These are phyloP conservation scores for Meda fulgida DNA, from an alignment of 2,797 vertebrate species.

Conservation along the genomic window DNA sequence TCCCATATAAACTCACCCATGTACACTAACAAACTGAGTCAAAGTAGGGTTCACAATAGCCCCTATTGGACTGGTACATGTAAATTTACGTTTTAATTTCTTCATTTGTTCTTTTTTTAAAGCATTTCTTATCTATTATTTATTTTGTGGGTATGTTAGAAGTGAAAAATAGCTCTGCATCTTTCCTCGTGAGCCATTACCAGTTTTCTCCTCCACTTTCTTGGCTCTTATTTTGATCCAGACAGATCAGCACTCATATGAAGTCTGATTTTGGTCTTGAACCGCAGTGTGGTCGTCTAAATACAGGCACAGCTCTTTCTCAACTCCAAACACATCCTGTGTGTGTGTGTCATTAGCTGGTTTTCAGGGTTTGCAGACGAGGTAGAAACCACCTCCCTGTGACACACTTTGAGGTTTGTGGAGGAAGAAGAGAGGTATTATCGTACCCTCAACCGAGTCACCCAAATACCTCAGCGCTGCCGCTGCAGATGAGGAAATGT, in stretches of 20 bases:
- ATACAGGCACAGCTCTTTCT: constrained; percentile 48
- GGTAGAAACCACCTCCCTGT: constrained; percentile 63
- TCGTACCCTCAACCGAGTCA: constrained; percentile 26
- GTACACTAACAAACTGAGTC: not conserved
- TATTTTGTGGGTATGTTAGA: constrained; percentile 7
- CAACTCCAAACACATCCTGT: constrained; percentile 67
- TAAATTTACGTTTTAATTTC: constrained; percentile 4
- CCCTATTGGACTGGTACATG: not conserved
- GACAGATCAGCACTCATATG: constrained; percentile 35
- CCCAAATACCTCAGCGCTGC: constrained; percentile 29
- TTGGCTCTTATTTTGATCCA: constrained; percentile 34
- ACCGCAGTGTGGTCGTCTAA: constrained; percentile 27
- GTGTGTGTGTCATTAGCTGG: constrained; percentile 70
- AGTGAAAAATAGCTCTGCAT: not conserved
- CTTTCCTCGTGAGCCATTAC: constrained; percentile 37
- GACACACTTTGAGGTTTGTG: constrained; percentile 64
- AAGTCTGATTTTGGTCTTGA: constrained; percentile 49
- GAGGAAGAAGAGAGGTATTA: constrained; percentile 56
- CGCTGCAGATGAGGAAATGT: constrained; percentile 33
- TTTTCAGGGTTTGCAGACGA: constrained; percentile 67
- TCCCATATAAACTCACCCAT: not conserved
- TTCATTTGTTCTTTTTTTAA: not conserved
- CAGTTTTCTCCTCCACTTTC: not conserved
- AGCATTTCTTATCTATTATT: not conserved
- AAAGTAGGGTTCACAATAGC: constrained; percentile 4